Evolutionary conservation across 2,113 vertebrate species (phyloP).

Genomic region (Podarcis cretensis): DNA sequence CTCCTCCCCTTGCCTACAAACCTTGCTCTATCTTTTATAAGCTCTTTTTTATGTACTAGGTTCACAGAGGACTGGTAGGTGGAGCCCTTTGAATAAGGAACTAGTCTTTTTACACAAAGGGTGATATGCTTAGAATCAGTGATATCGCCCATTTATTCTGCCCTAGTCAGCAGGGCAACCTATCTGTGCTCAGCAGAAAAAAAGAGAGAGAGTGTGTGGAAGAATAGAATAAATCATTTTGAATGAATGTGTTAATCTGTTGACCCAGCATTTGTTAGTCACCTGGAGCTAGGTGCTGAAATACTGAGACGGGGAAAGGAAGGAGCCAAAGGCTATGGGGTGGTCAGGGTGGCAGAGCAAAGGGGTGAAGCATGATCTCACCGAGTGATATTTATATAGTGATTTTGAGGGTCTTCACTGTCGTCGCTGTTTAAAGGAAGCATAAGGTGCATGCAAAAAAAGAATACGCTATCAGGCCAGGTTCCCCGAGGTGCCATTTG

Average conservation of each 20-base stretch:
- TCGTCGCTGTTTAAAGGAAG: conserved; percentile 38
- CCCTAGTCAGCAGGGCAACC: conserved; percentile 5
- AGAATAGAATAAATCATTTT: conserved; percentile 30
- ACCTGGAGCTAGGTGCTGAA: conserved; percentile 42
- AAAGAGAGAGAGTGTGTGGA: not conserved
- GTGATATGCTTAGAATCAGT: not conserved
- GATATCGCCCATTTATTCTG: not conserved
- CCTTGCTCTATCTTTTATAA: not conserved
- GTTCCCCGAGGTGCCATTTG: conserved; percentile 40
- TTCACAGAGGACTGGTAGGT: conserved; percentile 41
- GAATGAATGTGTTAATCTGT: conserved; percentile 39
- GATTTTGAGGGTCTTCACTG: conserved; percentile 56
- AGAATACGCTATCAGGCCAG: conserved; percentile 47
- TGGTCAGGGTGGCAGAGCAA: not conserved
- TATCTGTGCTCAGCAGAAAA: conserved; percentile 33
- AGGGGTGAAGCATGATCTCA: conserved; percentile 11
- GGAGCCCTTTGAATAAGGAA: conserved; percentile 29
- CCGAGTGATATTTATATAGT: conserved; percentile 62
- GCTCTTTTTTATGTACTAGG: not conserved
- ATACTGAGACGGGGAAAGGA: conserved; percentile 10
- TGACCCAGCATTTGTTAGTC: conserved; percentile 12
- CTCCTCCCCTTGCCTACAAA: not conserved
- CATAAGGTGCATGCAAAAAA: conserved; percentile 59
- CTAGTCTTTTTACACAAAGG: conserved; percentile 14
- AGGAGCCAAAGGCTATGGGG: conserved; percentile 27